Evolutionary conservation across 2,797 vertebrate genomes (phyloP).

Genomic region (Lithobates sylvaticus): DNA sequence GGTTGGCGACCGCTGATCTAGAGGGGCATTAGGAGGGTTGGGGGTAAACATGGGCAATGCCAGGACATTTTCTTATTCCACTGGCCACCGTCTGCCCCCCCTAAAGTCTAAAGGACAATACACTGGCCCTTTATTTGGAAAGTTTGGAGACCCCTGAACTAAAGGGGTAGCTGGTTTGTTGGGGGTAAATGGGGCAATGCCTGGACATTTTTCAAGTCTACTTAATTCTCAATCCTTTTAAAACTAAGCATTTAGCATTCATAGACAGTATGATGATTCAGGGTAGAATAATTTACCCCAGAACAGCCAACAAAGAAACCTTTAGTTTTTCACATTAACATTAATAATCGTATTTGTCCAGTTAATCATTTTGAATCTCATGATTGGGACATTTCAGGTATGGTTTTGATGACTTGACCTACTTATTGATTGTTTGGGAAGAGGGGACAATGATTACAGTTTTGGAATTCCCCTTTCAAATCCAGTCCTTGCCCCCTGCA

Average conservation of each 20-base stretch:
- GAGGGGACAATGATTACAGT: background rate
- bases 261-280: background rate
- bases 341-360: background rate
- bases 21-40: no score
- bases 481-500: background rate
- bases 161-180: no score
- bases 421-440: background rate
- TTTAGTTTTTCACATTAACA: background rate
- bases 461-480: background rate
- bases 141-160: no score
- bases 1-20: no score
- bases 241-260: background rate
- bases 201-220: background rate
- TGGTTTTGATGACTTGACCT: background rate
- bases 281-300: background rate
- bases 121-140: no score
- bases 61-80: no score
- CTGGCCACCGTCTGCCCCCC: no score
- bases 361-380: background rate
- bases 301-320: background rate
- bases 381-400: background rate
- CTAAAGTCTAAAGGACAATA: no score
- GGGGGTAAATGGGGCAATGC: background rate
- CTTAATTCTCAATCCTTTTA: background rate
- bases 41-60: no score